These are phyloP conservation scores for Anoplophora glabripennis DNA, from an alignment of 1,140 invertebrate species.

Conservation along the genomic window DNA sequence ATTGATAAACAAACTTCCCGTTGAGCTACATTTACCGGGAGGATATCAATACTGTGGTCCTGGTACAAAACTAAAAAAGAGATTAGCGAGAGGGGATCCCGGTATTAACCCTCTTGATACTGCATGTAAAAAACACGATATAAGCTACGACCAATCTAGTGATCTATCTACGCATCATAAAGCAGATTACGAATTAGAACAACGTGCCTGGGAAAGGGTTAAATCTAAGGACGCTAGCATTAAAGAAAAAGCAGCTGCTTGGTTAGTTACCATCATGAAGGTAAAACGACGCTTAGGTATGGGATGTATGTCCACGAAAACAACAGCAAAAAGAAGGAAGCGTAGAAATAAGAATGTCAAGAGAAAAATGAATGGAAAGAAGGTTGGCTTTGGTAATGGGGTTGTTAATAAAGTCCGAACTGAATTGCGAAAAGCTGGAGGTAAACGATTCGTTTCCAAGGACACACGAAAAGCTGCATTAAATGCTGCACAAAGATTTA, in stretches of 20 bases:
- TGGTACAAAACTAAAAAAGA: slow-evolving; percentile 29
- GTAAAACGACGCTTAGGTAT: neutral
- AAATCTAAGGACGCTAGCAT: slow-evolving; percentile 44
- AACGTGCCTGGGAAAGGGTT: slow-evolving; percentile 46
- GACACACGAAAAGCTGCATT: neutral
- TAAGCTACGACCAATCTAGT: slow-evolving; percentile 37
- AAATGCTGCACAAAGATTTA: slow-evolving; percentile 14
- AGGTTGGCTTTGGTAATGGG: no score
- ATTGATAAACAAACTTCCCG: slow-evolving; percentile 37
- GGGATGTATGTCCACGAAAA: neutral
- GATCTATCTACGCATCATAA: slow-evolving; percentile 40
- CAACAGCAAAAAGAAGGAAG: no score
- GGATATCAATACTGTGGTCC: slow-evolving; percentile 36
- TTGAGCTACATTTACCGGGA: slow-evolving; percentile 29
- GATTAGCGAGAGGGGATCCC: slow-evolving; percentile 26
- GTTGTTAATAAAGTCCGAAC: no score
- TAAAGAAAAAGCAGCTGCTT: slow-evolving; percentile 38
- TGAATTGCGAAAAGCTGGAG: no score
- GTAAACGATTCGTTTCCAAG: no score
- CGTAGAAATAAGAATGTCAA: no score
- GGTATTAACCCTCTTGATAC: slow-evolving; percentile 36
- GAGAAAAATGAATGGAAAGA: no score
- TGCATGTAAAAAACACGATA: slow-evolving; percentile 36
- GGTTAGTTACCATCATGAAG: slow-evolving; percentile 1
- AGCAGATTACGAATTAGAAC: slow-evolving; percentile 46